Base-by-base conservation (phyloP, 2,797 vertebrate species). In the Mus minutoides region DNA sequence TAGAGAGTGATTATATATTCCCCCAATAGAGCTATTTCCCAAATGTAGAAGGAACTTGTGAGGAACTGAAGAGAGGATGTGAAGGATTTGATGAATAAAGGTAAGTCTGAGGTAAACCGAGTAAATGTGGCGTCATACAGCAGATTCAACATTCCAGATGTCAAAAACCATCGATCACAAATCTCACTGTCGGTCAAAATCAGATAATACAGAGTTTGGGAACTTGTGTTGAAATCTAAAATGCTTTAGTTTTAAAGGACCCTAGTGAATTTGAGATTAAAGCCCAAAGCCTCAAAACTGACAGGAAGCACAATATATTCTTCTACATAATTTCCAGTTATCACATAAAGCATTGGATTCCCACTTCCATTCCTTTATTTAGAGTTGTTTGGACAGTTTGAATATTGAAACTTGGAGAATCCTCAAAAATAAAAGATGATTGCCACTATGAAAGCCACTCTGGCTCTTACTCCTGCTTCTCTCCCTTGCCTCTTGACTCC, bases 341-440 rank as follows among this genome's bases (percentile, higher is more conserved):
- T 24, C 4, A 49, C 43, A 31, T 43, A 93, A 86, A 95, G 37
- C 46, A 77, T 76, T 69, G 0, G 46, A 85, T 84, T 93, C 92
- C 89, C 49, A 85, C 8, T 9, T 80, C 77, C 79, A 71, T n/a
- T 49, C 91, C 21, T 83, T 31, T 58, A 90, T 8, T 92, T 12
- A 58, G 37, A 95, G 96, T 93, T 94, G 22, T 40, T 60, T 90
- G 62, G 69, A 89, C 90, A 92, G 37, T 89, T 93, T 93, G 16
- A 88, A 46, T 73, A 56, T 49, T 26, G 34, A 91, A 22, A 22
- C 2, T 64, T 76, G 17, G 75, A 92, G 60, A 90, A 37, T 3
- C 26, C 54, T 94, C 9, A 77, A 49, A 58, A 13, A 37, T 24
- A 60, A 56, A 76, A 43, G 10, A 75, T 77, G 79, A 88, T 0